Conservation (phyloP, 2,797 vertebrate genomes). For the Remorina albescens region DNA sequence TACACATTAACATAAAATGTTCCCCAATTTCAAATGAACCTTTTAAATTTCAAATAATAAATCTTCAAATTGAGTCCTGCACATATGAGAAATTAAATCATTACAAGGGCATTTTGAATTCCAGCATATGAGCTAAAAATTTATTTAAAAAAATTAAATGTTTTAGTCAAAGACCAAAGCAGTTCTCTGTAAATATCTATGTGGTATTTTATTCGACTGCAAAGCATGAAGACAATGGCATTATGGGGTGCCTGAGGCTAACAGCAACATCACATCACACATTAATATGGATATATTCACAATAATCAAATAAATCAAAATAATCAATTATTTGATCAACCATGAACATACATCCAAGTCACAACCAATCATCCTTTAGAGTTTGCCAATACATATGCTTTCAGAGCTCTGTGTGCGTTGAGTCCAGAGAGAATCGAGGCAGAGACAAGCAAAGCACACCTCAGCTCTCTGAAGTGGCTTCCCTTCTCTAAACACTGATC, state of each 20-base stretch:
- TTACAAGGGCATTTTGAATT: neutral
- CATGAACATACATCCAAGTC: constrained; percentile 49
- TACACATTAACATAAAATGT: neutral
- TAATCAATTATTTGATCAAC: constrained; percentile 47
- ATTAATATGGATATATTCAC: neutral
- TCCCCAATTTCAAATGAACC: neutral
- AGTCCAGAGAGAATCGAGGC: constrained; percentile 40
- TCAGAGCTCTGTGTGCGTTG: constrained; percentile 22
- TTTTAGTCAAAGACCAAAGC: neutral
- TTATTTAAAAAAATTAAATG: neutral
- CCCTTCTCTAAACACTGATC: constrained; percentile 76
- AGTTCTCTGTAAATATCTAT: neutral
- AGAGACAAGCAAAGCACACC: constrained; percentile 54
- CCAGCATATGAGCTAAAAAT: neutral
- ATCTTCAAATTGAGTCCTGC: neutral
- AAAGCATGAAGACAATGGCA: neutral
- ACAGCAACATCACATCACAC: neutral
- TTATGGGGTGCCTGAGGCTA: neutral
- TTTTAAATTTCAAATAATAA: neutral
- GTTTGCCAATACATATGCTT: constrained; percentile 27
- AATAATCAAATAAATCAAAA: constrained; percentile 58
- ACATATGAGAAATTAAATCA: neutral
- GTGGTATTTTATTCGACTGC: neutral
- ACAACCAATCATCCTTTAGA: constrained; percentile 44
- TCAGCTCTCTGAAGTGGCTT: constrained; percentile 68